Evolutionary conservation across 2,113 vertebrate species (phyloP), one percentile per base, ranked within the genome.

Genomic region (Vireo altiloquus): DNA sequence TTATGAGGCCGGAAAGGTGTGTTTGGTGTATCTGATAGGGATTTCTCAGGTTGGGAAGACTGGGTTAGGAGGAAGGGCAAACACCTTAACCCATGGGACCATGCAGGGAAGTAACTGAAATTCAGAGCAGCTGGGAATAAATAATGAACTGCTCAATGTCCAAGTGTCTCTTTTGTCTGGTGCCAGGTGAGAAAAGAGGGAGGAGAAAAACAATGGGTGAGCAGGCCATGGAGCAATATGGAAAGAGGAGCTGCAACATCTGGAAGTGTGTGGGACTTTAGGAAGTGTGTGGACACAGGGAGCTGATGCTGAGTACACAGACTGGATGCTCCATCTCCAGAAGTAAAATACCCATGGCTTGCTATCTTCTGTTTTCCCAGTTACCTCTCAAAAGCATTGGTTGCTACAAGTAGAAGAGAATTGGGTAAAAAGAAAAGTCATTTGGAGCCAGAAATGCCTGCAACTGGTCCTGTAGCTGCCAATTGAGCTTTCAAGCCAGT

Each of bases 281-380:
- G 40, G 44, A 60, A 35, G 40, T 4, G 14, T 40, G 9, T 66
- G 47, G 35, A 7, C 46, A 40, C 0, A 0, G 35, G 44, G 54
- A n/a, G 22, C 31, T 70, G 35, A 8, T 0, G 1, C 47, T 57
- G 63, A 25, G 8, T 9, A 2, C 21, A 13, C 18, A 13, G 25
- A 11, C 17, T 50, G 17, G 22, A 6, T 44, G 13, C 31, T 86
- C 16, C 30, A 11, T 61, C 37, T 81, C 31, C 47, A 44, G 50
- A n/a, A 66, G 42, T 35, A 11, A 53, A 90, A 65, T 30, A 60
- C n/a, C 33, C 37, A 21, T 44, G 33, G 30, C 19, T 47, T 88
- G 22, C 27, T 37, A 6, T 7, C 27, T 68, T 37, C 44, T 71
- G 7, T 10, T 87, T 84, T 50, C 42, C 49, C 42, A 33, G 0